Evolutionary conservation across 2,113 vertebrate genomes (phyloP), one percentile per base, ranked within the genome.

Genomic region (Leiothrix lutea): DNA sequence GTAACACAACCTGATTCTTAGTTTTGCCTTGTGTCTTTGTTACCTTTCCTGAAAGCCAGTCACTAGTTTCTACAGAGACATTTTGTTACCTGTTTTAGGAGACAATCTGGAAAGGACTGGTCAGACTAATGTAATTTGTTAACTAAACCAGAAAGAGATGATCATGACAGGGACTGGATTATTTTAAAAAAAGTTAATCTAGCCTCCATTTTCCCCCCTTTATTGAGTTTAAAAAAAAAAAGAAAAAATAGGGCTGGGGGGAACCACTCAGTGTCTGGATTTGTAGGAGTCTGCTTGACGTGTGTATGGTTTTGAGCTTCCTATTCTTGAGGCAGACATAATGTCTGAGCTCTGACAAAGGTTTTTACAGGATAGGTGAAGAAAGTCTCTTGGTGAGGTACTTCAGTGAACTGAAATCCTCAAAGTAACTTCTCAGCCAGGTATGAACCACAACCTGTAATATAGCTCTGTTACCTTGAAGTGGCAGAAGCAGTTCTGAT

Each of bases 181-280:
- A 2, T 60, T 89, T 70, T 54, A 2, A 0, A n/a, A 47, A 47
- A 60, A 60, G 6, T 57, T 79, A 33, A 66, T 65, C 21, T 61
- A 33, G 33, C n/a, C n/a, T 84, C 20, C 17, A 9, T 54, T 74
- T 42, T 0, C 26, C 3, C 2, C 6, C 23, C 5, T 61, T 38
- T 23, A 61, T 11, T 5, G 20, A 28, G 26, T 56, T 86, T 22
- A 36, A 71, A 56, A 40, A 26, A 22, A 24, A 10, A 26, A 17
- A 14, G 9, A 5, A 6, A 47, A 57, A 22, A 35, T 13, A 26
- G 12, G 7, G 14, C 4, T 1, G 6, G 7, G 2, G 3, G 2
- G 11, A 71, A 28, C 21, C 38, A 13, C 25, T 74, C 8, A 15
- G 26, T 75, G 6, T 26, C 25, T 75, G 57, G 10, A 16, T 75